These are phyloP conservation scores for Peromyscus maniculatus DNA, from an alignment of 2,113 vertebrate genomes.

Conservation along the genomic window DNA sequence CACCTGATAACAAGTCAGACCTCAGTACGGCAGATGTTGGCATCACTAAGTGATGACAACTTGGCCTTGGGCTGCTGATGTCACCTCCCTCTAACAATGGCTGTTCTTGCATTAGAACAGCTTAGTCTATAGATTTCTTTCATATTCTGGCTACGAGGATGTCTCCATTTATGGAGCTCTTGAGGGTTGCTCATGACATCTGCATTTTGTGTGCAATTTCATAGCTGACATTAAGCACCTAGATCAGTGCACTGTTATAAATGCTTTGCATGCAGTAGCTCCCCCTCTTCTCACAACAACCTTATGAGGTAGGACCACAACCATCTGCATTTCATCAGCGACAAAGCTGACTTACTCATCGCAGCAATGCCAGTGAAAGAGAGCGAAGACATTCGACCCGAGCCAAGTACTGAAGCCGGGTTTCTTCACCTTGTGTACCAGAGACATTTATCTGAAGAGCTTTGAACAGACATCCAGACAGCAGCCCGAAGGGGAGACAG, in stretches of 20 bases:
- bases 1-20: background rate
- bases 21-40: accelerated
- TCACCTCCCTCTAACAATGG: background rate
- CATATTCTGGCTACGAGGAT: background rate
- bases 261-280: background rate
- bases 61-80: background rate
- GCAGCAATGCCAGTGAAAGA: background rate
- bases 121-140: background rate
- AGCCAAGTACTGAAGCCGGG: background rate
- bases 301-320: background rate
- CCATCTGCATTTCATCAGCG: background rate
- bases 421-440: background rate
- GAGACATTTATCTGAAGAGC: background rate
- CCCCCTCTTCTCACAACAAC: background rate
- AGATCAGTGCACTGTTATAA: background rate
- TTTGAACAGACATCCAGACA: background rate
- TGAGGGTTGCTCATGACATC: background rate
- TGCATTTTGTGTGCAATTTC: background rate
- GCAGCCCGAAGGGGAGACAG: background rate
- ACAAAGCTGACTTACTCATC: background rate
- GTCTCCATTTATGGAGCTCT: background rate
- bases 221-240: background rate
- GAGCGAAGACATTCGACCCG: background rate
- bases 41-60: background rate
- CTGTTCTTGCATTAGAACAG: background rate